phyloP scores from a whole-genome alignment of 2,113 vertebrate genomes.

The Galbula dea region DNA sequence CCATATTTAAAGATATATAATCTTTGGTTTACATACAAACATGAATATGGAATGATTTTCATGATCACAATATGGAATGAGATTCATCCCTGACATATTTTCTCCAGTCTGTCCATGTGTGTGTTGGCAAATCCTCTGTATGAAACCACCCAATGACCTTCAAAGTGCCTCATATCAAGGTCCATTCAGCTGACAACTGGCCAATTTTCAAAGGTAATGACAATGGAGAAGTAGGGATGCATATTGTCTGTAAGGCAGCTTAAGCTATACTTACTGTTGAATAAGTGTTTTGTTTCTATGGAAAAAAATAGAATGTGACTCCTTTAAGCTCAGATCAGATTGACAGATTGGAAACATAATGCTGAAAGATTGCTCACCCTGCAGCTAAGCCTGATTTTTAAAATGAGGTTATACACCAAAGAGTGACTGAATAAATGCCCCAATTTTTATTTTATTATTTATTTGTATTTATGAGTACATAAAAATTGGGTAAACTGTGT shows the following conservation, averaged over 20 bases:
- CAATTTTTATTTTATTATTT: slow-evolving; percentile 45
- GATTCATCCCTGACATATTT: background rate
- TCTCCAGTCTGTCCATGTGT: background rate
- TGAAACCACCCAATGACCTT: background rate
- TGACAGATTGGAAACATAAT: slow-evolving; percentile 57
- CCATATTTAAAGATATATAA: background rate
- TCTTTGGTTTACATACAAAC: background rate
- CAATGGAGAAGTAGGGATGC: background rate
- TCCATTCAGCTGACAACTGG: slow-evolving; percentile 17
- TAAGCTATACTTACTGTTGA: slow-evolving; percentile 17
- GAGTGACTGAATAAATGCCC: slow-evolving; percentile 38
- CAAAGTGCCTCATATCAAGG: background rate
- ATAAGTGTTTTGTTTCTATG: slow-evolving; percentile 35
- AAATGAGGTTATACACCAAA: background rate
- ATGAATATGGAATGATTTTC: background rate
- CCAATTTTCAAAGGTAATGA: slow-evolving; percentile 29
- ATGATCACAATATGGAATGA: background rate
- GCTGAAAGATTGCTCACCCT: slow-evolving; percentile 37
- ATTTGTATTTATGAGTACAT: slow-evolving; percentile 31
- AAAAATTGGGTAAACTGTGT: slow-evolving; percentile 19
- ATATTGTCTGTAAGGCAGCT: background rate
- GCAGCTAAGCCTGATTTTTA: slow-evolving; percentile 32
- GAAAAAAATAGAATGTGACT: slow-evolving; percentile 10
- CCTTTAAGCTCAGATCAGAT: slow-evolving; percentile 34
- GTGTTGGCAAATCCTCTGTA: background rate